phyloP scores from a whole-genome alignment of 2,797 vertebrate species.

The Coreius guichenoti region DNA sequence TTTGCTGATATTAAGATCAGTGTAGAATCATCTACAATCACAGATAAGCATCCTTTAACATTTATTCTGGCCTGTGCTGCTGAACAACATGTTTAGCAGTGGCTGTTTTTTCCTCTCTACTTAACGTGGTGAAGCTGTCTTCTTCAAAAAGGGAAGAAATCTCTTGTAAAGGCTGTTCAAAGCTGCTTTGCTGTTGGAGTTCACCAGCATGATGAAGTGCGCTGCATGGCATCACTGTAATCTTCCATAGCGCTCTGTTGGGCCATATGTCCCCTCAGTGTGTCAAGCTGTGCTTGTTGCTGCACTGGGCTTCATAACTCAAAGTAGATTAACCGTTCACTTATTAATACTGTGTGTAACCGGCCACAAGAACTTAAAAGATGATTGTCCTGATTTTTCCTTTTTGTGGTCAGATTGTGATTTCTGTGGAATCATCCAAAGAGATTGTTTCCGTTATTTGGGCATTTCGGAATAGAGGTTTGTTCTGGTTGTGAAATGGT shows the following conservation, averaged over 20 bases:
- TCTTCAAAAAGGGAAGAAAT: conserved; percentile 9
- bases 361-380: conserved; percentile 32
- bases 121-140: neutral
- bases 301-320: conserved; percentile 42
- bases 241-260: conserved; percentile 41
- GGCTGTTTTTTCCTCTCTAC: neutral
- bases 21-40: neutral
- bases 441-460: neutral
- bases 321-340: conserved; percentile 48
- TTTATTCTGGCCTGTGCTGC: neutral
- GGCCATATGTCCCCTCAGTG: conserved; percentile 51
- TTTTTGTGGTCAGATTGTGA: neutral
- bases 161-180: conserved; percentile 22
- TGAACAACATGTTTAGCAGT: neutral
- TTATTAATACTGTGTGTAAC: conserved; percentile 41
- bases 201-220: conserved; percentile 44
- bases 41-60: neutral
- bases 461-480: neutral
- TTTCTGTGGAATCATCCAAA: conserved; percentile 16
- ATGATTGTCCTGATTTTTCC: neutral
- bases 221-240: conserved; percentile 62
- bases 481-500: neutral
- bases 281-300: conserved; percentile 12
- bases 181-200: conserved; percentile 50
- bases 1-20: neutral